Percentiles rank a stretch among this genome's conserved stretches.
phyloP scores from a whole-genome alignment of 2,113 vertebrate genomes.

The Columba livia region DNA sequence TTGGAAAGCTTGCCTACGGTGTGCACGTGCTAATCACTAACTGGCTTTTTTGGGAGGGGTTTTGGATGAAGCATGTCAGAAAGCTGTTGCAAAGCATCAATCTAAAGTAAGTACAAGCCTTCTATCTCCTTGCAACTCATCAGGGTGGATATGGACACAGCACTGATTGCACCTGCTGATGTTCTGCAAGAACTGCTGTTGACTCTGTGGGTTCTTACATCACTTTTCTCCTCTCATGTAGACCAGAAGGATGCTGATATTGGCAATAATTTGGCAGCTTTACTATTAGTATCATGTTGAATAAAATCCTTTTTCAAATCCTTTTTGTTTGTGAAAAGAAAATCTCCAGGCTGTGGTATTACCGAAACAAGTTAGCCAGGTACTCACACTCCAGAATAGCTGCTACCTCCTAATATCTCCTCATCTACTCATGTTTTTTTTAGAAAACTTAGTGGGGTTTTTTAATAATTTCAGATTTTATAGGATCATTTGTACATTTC shows the following conservation, averaged over 20 bases:
- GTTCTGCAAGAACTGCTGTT: neutral
- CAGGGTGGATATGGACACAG: neutral
- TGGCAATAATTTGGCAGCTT: neutral
- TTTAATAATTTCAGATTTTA: neutral
- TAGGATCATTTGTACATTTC: neutral
- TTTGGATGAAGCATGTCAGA: neutral
- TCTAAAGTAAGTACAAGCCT: neutral
- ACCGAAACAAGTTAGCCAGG: neutral
- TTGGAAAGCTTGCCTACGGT: neutral
- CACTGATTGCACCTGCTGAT: neutral
- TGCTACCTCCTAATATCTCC: neutral
- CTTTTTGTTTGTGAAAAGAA: no score
- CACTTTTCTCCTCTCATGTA: neutral
- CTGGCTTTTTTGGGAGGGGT: rapidly evolving
- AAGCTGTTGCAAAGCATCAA: neutral
- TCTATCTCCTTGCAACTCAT: neutral
- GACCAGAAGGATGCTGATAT: neutral
- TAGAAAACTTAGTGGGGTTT: neutral
- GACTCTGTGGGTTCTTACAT: neutral
- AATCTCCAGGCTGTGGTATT: neutral
- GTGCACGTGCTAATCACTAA: neutral
- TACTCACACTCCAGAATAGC: neutral
- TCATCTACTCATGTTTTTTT: neutral
- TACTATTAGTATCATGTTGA: neutral
- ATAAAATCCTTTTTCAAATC: neutral